Base-by-base conservation (phyloP, 2,113 vertebrate species). In the Hylia prasina region DNA sequence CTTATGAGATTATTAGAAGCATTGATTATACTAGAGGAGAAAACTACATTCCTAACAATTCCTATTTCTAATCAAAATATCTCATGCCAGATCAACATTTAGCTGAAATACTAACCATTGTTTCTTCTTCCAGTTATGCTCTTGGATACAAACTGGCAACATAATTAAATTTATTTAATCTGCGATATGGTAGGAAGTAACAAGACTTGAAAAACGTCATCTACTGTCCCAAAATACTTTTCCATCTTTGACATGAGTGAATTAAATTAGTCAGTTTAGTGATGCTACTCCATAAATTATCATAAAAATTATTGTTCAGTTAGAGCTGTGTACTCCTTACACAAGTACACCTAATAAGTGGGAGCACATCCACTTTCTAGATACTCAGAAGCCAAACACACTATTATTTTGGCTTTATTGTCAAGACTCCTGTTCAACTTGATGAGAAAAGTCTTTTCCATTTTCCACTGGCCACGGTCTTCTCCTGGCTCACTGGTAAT, bases 361-460 rank as follows among this genome's bases (percentile, higher is more conserved):
- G 27, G 45, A 96, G 15, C 7, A 33, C 18, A 82, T 47, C 17
- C 20, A 56, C 21, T 79, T 82, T 90, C 37, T 84, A 50, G 61
- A 25, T 30, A 84, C 28, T 21, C 70, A 64, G 51, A 92, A 90
- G 37, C 14, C 66, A 96, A 88, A 80, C 10, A 28, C 15, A n/a
- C 31, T 66, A 13, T 84, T 78, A 71, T 58, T 86, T 89, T 92
- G 15, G 21, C 39, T 82, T 85, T 66, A 39, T 53, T 60, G 30
- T 80, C n/a, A 90, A 65, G 47, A 27, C 64, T 93, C 45, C n/a
- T 30, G 19, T 60, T 84, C n/a, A 65, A 31, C 31, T 91, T 71
- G 51, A 90, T 81, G 88, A 94, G 73, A 91, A 87, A 93, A 90
- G 77, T 47, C 21, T 93, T 95, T 94, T 90, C 82, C 85, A 89